phyloP scores from a whole-genome alignment of 1,140 invertebrate species.

The Aphidius ervi region DNA sequence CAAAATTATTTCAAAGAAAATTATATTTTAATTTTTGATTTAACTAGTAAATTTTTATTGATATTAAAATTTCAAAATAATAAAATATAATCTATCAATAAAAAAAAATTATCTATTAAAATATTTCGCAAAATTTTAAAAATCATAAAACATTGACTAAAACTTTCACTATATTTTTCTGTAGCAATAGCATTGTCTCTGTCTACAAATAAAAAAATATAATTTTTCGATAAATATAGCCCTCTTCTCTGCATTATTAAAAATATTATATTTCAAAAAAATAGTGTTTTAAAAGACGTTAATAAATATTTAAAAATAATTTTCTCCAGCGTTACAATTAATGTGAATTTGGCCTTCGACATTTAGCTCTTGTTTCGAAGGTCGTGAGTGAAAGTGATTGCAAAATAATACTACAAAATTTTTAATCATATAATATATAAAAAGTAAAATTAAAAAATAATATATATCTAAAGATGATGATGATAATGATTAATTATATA shows the following conservation, averaged over 20 bases:
- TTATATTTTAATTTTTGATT: too few relatives aligned
- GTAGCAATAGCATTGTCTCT: slow-evolving; percentile 53
- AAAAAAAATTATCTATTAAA: not conserved
- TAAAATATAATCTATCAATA: not conserved
- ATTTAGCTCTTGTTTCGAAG: not conserved
- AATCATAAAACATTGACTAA: slow-evolving; percentile 43
- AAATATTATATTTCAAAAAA: too few relatives aligned
- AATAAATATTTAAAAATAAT: not conserved
- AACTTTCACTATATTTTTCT: slow-evolving; percentile 51
- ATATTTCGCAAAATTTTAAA: slow-evolving; percentile 1
- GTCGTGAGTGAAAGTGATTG: slow-evolving; percentile 13
- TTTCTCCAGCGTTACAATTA: not conserved
- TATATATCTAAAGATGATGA: too few relatives aligned
- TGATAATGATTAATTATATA: not conserved
- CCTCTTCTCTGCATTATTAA: too few relatives aligned
- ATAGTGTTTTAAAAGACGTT: too few relatives aligned
- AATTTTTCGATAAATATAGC: not conserved
- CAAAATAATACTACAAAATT: not conserved
- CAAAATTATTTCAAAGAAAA: too few relatives aligned
- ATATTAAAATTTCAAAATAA: too few relatives aligned
- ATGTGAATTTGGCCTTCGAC: slow-evolving; percentile 9
- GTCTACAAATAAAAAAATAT: slow-evolving; percentile 23
- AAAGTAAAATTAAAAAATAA: too few relatives aligned
- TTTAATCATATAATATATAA: too few relatives aligned
- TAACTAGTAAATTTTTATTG: too few relatives aligned